Conservation (phyloP, 2,113 vertebrate genomes). For the Polypterus bichir region DNA sequence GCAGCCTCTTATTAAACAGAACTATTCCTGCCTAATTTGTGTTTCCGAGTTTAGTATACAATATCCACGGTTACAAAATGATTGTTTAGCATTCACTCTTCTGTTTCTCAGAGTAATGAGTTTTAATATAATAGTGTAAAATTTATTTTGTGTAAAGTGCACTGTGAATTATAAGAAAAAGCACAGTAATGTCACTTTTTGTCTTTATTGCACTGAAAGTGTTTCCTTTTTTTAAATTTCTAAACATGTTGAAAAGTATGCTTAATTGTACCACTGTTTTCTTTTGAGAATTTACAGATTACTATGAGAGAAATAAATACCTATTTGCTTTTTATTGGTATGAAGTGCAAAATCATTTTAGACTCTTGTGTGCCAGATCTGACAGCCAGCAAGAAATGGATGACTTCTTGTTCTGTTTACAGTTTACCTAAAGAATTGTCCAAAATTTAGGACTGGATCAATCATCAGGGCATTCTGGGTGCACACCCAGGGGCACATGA, state of each 20-base stretch:
- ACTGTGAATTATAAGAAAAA: slow-evolving; percentile 62
- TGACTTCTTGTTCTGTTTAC: too few species aligned
- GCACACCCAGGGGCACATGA: too few species aligned
- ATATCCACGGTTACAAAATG: slow-evolving; percentile 40
- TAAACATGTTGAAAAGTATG: slow-evolving; percentile 19
- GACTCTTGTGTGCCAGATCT: background rate
- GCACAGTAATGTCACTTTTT: slow-evolving; percentile 71
- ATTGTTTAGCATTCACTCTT: slow-evolving; percentile 62
- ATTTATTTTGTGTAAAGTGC: slow-evolving; percentile 62
- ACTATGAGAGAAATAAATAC: slow-evolving; percentile 24
- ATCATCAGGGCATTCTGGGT: too few species aligned
- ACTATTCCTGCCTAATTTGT: slow-evolving; percentile 23
- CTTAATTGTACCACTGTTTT: slow-evolving; percentile 25
- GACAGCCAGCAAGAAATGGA: too few species aligned
- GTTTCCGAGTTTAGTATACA: slow-evolving; percentile 18
- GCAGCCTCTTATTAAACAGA: slow-evolving; percentile 3
- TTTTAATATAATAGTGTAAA: slow-evolving; percentile 59
- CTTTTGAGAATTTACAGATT: slow-evolving; percentile 21
- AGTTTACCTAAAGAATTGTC: too few species aligned
- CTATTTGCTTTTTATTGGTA: slow-evolving; percentile 12
- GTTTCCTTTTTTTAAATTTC: slow-evolving; percentile 44
- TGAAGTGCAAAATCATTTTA: slow-evolving; percentile 1
- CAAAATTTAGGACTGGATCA: too few species aligned
- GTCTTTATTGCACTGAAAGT: slow-evolving; percentile 75
- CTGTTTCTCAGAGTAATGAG: slow-evolving; percentile 47